Evolutionary conservation across 2,113 vertebrate genomes (phyloP).

Genomic region (Eublepharis macularius): DNA sequence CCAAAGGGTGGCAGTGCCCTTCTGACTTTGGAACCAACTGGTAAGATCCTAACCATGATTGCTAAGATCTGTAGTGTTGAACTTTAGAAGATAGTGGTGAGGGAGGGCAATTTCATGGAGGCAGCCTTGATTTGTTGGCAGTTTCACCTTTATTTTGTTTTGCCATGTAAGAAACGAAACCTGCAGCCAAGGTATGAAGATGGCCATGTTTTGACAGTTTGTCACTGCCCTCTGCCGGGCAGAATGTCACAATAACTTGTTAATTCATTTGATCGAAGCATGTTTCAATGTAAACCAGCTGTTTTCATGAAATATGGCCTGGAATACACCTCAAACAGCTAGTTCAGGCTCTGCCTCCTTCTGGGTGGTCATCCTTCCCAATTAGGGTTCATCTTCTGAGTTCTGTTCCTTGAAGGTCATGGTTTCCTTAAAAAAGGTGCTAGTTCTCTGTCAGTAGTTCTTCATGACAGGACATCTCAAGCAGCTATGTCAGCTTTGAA

Average conservation of each 20-base stretch:
- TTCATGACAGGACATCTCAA: not conserved
- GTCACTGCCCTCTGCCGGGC: not conserved
- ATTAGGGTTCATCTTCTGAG: not conserved
- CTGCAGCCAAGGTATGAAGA: not conserved
- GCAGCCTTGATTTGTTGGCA: too few species aligned
- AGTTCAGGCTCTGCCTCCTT: not conserved
- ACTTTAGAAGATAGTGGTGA: too few species aligned
- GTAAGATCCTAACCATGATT: too few species aligned
- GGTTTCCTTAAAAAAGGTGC: not conserved
- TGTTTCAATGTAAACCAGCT: not conserved
- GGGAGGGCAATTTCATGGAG: too few species aligned
- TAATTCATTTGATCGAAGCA: not conserved
- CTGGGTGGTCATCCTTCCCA: not conserved
- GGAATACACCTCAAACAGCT: not conserved
- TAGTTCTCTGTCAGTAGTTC: not conserved
- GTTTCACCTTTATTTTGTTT: too few species aligned
- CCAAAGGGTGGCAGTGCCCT: too few species aligned
- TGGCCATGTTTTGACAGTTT: conserved; percentile 8
- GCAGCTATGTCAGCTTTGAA: not conserved
- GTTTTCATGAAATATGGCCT: not conserved
- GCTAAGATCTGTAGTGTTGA: too few species aligned
- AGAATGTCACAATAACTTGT: not conserved
- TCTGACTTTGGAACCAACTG: too few species aligned
- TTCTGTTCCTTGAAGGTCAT: not conserved
- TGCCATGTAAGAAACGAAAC: not conserved